Base-by-base conservation (phyloP, 2,888 invertebrate species). In the Luffia ferchaultella region DNA sequence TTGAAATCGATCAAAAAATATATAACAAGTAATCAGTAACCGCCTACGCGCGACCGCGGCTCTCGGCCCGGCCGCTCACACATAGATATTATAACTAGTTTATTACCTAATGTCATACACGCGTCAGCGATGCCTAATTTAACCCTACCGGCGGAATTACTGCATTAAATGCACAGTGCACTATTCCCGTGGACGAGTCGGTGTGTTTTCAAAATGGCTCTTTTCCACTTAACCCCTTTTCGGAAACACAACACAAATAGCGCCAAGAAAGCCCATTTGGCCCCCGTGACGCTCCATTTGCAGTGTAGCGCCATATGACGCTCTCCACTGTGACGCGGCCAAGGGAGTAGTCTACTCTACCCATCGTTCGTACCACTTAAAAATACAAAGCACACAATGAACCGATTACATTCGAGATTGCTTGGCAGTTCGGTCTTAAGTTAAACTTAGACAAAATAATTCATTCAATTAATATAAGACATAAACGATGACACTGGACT, bases 191-290 rank as follows among this genome's bases (percentile, higher is more conserved):
- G 74, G 71, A 57, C 61, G 65, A 68, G 85, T 89, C 91, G 92
- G 92, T 90, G 92, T 92, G 91, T 90, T 90, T 90, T 90, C 89
- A 88, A 89, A 91, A 90, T 91, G 90, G 92, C 92, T 91, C 92
- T 92, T 92, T 92, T 92, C 92, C 92, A 79, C 86, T 76, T 76
- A 76, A 82, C 85, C 89, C 88, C 90, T 90, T 89, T 90, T 89
- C 89, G 87, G 89, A 91, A 91, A 91, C 92, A 92, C 92, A 92
- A 90, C 92, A 93, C 92, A 92, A 91, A 87, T 65, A 73, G 84
- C 77, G 80, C 82, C 73, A 76, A 73, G 72, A 67, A 30, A 12
- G n/a, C n/a, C n/a, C n/a, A 30, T 3, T 30, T 30, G 5, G 65
- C 18, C 55, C 62, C 51, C 64, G 60, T 67, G 65, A 68, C 64